Conservation (phyloP, 2,888 invertebrate species). For the Himalopsyche kuldschensis region DNA sequence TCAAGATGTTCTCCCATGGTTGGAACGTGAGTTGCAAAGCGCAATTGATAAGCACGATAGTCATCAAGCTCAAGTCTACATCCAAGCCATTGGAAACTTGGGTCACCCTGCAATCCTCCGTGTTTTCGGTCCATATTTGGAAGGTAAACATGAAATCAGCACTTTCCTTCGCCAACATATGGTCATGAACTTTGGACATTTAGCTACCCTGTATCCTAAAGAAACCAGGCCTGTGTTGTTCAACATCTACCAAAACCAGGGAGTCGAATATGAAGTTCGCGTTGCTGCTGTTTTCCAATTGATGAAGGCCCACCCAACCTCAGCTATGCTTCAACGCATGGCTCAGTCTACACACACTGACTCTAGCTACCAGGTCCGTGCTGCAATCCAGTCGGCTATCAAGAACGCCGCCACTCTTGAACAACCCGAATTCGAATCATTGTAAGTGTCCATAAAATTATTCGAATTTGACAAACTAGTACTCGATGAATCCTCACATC, state of each 20-base stretch:
- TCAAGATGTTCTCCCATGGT: constrained; percentile 63
- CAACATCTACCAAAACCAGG: constrained; percentile 68
- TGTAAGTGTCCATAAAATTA: constrained; percentile 52
- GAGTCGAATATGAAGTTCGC: constrained; percentile 67
- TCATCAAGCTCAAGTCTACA: constrained; percentile 62
- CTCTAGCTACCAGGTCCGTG: constrained; percentile 64
- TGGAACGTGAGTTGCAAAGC: constrained; percentile 57
- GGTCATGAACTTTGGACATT: constrained; percentile 57
- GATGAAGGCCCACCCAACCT: constrained; percentile 63
- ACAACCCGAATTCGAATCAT: constrained; percentile 49
- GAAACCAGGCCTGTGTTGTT: constrained; percentile 61
- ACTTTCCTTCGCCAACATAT: constrained; percentile 67
- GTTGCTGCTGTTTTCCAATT: constrained; percentile 65
- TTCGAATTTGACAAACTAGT: no score
- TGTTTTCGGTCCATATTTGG: constrained; percentile 68
- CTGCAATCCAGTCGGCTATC: constrained; percentile 67
- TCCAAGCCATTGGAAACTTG: constrained; percentile 66
- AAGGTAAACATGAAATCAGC: constrained; percentile 60
- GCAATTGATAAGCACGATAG: constrained; percentile 60
- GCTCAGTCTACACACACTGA: constrained; percentile 69
- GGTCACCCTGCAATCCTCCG: constrained; percentile 64
- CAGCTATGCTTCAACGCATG: constrained; percentile 69
- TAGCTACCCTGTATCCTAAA: constrained; percentile 58
- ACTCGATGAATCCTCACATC: no score
- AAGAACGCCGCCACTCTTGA: constrained; percentile 57